phyloP scores from a whole-genome alignment of 2,797 vertebrate species.

The Pampus argenteus region DNA sequence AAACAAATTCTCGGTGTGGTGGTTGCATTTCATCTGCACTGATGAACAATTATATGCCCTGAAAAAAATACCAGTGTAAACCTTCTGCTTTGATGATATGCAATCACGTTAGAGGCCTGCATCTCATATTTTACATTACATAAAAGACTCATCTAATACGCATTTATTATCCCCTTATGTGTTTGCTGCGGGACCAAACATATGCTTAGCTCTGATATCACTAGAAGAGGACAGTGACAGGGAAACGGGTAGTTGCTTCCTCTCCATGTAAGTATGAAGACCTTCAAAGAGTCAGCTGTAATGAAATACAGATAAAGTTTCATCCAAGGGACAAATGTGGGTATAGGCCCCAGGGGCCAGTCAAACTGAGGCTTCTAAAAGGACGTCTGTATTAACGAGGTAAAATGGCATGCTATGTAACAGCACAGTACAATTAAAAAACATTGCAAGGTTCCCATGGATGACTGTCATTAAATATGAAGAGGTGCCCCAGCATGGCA shows the following conservation, averaged over 20 bases:
- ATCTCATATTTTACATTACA: conserved; percentile 39
- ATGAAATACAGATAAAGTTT: conserved; percentile 47
- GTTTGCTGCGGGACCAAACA: conserved; percentile 35
- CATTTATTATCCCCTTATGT: conserved; percentile 45
- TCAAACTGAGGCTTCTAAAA: conserved; percentile 45
- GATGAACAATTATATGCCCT: neutral
- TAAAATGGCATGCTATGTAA: conserved; percentile 29
- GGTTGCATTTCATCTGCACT: conserved; percentile 28
- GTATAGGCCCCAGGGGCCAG: conserved; percentile 9
- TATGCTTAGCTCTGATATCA: conserved; percentile 35
- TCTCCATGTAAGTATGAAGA: conserved; percentile 36
- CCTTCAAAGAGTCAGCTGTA: conserved; percentile 34
- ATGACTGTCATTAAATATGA: conserved; percentile 73
- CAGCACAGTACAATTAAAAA: conserved; percentile 45
- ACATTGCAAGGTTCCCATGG: conserved; percentile 54
- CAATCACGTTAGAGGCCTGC: conserved; percentile 29
- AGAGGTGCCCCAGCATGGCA: conserved; percentile 61
- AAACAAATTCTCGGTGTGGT: neutral
- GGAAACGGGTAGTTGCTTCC: conserved; percentile 25
- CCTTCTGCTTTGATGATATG: conserved; percentile 41
- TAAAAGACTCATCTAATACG: conserved; percentile 48
- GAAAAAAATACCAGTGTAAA: conserved; percentile 31
- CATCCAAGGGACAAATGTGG: conserved; percentile 19
- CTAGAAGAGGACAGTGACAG: conserved; percentile 16
- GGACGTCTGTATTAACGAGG: conserved; percentile 16